Base-by-base conservation (phyloP, 2,797 vertebrate species). In the Clamator glandarius region DNA sequence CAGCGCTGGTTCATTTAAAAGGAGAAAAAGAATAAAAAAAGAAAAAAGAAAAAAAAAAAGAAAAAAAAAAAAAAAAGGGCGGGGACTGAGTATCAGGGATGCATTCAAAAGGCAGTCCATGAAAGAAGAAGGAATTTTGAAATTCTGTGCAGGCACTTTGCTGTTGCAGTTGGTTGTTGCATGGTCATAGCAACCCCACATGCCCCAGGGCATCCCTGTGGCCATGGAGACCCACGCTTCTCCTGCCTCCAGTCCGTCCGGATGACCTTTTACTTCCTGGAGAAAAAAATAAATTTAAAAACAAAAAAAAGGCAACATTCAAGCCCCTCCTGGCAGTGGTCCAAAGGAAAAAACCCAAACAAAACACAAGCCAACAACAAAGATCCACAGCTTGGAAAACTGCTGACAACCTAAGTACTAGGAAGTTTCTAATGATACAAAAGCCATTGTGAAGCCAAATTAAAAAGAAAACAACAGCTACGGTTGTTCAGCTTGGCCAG, bases 401-500 rank as follows among this genome's bases (percentile, higher is more conserved):
- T 73, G 86, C 94, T 92, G 92, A 94, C 95, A 74, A 78, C 72
- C 69, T 86, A 91, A 94, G 95, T 66, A 68, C 36, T 16, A 92
- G 50, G 42, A 70, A 76, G 78, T 87, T 96, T 90, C 85, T 79
- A 77, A 89, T 54, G 66, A 91, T 83, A 59, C 66, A 87, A 87
- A 94, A 94, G 33, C 48, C 19, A 76, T 50, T 95, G 66, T 92
- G 84, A 95, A 92, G 52, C 44, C 75, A 11, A 92, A 50, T 57
- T 89, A 69, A 84, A 88, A 94, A 88, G 52, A 78, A 92, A 95
- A 91, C 66, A 93, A 36, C n/a, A 84, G 58, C 54, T 89, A 89
- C 11, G 19, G 89, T 35, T 76, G 73, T 89, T 96, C 89, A 91
- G 76, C 59, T 94, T 78, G 51, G 70, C n/a, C 73, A 92, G 31